Percentiles rank a stretch among this genome's conserved stretches.
phyloP scores from a whole-genome alignment of 1,140 invertebrate species.

The Caenorhabditis tropicalis region DNA sequence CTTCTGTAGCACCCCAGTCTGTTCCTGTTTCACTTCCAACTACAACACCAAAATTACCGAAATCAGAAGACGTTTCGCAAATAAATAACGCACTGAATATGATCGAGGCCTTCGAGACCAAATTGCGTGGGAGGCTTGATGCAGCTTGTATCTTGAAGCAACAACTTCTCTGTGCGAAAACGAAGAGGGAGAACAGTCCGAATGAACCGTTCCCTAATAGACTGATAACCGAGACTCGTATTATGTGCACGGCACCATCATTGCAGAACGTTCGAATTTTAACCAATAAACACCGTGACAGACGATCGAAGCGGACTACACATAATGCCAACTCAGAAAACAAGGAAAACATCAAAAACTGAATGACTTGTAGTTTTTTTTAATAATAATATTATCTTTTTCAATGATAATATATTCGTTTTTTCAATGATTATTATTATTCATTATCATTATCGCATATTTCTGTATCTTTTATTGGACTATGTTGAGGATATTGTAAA shows the following conservation, averaged over 20 bases:
- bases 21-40: not conserved
- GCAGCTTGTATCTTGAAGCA: not conserved
- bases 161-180: not conserved
- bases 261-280: too few species aligned
- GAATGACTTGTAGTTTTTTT: too few species aligned
- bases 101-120: not conserved
- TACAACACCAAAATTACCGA: not conserved
- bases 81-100: conserved; percentile 20
- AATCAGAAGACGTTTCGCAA: conserved; percentile 20
- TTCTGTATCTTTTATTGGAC: too few species aligned
- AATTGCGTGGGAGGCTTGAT: not conserved
- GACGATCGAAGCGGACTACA: too few species aligned
- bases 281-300: too few species aligned
- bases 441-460: too few species aligned
- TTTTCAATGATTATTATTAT: too few species aligned
- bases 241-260: not conserved
- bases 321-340: too few species aligned
- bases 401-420: too few species aligned
- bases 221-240: not conserved
- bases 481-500: too few species aligned
- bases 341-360: too few species aligned
- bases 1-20: not conserved
- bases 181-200: not conserved
- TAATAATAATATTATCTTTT: too few species aligned
- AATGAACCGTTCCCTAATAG: conserved; percentile 13